phyloP scores from a whole-genome alignment of 2,888 invertebrate genomes.

The Scaeva pyrastri region DNA sequence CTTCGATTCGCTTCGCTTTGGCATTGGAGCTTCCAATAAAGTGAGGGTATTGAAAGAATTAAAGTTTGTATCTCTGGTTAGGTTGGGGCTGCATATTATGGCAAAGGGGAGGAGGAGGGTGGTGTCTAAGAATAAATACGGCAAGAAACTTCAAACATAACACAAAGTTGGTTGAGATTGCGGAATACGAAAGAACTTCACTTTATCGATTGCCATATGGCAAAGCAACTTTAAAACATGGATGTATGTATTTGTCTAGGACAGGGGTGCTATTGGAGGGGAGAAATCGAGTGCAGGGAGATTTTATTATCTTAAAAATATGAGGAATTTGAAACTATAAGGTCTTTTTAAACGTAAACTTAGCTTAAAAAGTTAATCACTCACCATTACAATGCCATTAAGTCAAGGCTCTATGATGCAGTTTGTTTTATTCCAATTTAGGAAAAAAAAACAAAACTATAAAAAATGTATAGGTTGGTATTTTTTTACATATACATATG shows the following conservation, averaged over 20 bases:
- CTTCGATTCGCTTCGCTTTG: no score
- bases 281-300: no score
- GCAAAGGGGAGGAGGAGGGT: constrained; percentile 23
- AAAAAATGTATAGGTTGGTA: no score
- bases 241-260: neutral
- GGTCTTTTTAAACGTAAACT: no score
- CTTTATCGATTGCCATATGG: constrained; percentile 69
- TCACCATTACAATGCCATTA: no score
- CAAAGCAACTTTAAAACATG: constrained; percentile 11
- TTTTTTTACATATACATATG: no score
- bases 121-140: constrained; percentile 55
- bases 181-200: constrained; percentile 62
- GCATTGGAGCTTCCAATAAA: neutral
- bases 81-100: neutral
- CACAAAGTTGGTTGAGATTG: constrained; percentile 33
- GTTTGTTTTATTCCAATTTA: no score
- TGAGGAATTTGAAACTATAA: no score
- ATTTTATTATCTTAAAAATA: neutral
- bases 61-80: constrained; percentile 44
- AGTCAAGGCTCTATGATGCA: no score
- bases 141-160: constrained; percentile 39
- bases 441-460: no score
- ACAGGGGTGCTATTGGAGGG: neutral
- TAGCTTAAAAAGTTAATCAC: no score
- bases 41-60: constrained; percentile 55